Percentiles rank a stretch among this genome's conserved stretches.
Evolutionary conservation across 2,888 invertebrate species (phyloP).

Genomic region (Cerceris ruficornis): DNA sequence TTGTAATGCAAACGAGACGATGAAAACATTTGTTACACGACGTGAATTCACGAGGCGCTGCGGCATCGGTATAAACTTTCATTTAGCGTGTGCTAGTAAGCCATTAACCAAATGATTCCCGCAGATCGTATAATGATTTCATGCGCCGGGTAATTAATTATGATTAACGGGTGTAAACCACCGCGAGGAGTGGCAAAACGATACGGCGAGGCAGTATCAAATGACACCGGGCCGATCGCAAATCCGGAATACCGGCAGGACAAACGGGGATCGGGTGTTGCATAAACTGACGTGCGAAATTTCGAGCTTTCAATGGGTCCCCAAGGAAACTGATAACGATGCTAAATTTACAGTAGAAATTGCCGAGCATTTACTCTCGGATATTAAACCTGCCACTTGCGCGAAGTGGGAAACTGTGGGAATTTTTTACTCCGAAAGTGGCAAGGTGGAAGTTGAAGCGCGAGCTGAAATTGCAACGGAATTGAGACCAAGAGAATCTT

Average conservation of each 20-base stretch:
- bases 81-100: constrained; percentile 9
- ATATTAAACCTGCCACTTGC: too few species aligned
- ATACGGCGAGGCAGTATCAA: not conserved
- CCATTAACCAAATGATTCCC: constrained; percentile 47
- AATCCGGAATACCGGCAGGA: constrained; percentile 21
- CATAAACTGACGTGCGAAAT: constrained; percentile 32
- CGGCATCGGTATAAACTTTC: constrained; percentile 9
- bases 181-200: not conserved
- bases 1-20: not conserved
- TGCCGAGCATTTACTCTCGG: constrained; percentile 16
- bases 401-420: too few species aligned
- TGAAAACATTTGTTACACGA: constrained; percentile 17
- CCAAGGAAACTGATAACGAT: constrained; percentile 41
- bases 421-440: not conserved
- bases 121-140: constrained; percentile 44
- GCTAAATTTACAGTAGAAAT: constrained; percentile 32
- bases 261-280: constrained; percentile 32
- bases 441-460: not conserved
- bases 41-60: not conserved
- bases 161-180: constrained; percentile 37
- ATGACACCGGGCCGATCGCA: constrained; percentile 13
- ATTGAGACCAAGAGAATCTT: too few species aligned
- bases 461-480: too few species aligned
- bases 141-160: constrained; percentile 41
- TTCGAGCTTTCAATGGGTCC: constrained; percentile 48